phyloP scores from a whole-genome alignment of 2,888 invertebrate genomes.

The Sarcophaga variegata region DNA sequence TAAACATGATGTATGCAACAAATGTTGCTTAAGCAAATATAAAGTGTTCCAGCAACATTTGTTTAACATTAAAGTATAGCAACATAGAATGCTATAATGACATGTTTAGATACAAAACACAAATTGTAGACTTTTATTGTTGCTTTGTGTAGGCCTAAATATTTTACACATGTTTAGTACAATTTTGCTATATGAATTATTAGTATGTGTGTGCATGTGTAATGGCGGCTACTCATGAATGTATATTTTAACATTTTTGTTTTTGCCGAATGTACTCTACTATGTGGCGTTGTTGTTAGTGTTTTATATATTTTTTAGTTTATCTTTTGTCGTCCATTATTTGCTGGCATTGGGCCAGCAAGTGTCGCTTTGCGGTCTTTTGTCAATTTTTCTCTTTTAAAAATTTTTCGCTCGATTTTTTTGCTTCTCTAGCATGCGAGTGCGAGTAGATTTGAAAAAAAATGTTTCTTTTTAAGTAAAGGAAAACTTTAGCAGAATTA shows the following conservation, averaged over 20 bases:
- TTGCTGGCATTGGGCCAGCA: conserved; percentile 67
- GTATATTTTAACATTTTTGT: conserved; percentile 12
- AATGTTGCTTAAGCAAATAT: neutral
- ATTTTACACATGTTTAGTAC: neutral
- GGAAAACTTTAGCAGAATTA: conserved; percentile 20
- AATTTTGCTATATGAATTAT: too few relatives aligned
- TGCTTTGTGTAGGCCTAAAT: neutral
- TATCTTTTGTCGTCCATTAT: conserved; percentile 42
- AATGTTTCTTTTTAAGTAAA: neutral
- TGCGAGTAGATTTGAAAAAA: neutral
- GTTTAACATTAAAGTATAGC: neutral
- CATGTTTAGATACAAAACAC: neutral
- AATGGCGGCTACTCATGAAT: neutral
- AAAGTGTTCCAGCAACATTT: neutral
- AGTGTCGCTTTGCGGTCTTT: conserved; percentile 70
- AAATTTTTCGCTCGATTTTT: conserved; percentile 24
- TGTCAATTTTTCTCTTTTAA: conserved; percentile 50
- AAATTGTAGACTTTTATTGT: neutral
- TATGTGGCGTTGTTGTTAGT: neutral
- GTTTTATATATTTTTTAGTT: conserved; percentile 45
- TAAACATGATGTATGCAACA: neutral
- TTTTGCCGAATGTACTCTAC: neutral
- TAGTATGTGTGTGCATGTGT: neutral
- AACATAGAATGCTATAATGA: neutral
- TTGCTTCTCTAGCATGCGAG: conserved; percentile 23